Conservation (phyloP, 2,888 invertebrate species). For the Hypercompe scribonia region DNA sequence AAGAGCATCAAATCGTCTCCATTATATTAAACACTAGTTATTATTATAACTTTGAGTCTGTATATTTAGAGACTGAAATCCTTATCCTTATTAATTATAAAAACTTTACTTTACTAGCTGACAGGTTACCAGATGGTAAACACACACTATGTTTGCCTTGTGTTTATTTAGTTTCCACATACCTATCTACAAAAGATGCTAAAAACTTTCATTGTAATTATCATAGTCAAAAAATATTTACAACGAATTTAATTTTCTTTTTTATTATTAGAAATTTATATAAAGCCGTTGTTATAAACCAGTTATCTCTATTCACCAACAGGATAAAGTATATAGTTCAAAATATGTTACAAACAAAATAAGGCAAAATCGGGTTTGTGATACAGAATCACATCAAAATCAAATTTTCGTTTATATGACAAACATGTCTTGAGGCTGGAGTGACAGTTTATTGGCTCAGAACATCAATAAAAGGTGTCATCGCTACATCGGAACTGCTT, state of each 20-base stretch:
- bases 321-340: constrained; percentile 63
- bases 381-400: constrained; percentile 69
- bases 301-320: constrained; percentile 12
- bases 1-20: no score
- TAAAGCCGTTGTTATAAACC: background rate
- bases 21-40: no score
- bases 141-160: no score
- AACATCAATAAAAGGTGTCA: constrained; percentile 79
- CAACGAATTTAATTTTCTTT: background rate
- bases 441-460: constrained; percentile 76
- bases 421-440: constrained; percentile 72
- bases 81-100: no score
- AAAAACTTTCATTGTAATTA: background rate
- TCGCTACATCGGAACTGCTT: constrained; percentile 69
- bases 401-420: constrained; percentile 75
- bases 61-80: no score
- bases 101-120: no score
- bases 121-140: no score
- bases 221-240: no score
- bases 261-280: background rate
- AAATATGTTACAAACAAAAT: constrained; percentile 67
- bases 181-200: background rate
- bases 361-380: constrained; percentile 66
- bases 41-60: no score
- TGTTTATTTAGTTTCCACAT: no score